Conservation (phyloP, 2,113 vertebrate genomes). For the Tenebrosternarchus preto region DNA sequence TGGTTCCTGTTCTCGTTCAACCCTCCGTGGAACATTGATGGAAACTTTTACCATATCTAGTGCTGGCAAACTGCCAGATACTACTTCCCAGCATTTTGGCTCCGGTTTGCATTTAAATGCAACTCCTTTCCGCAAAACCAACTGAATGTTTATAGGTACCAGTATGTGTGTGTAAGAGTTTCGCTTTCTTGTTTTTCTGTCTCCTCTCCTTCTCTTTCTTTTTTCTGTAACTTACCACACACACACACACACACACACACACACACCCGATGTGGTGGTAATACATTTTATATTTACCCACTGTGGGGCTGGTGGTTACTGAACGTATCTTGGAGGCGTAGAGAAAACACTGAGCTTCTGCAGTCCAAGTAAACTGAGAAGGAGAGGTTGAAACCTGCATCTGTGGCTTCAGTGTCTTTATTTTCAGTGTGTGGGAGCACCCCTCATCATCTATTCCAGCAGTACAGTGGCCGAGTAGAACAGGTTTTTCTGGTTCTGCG, state of each 20-base stretch:
- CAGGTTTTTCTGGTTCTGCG: constrained; percentile 38
- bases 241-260: not conserved
- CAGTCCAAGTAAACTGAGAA: not conserved
- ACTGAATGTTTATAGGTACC: too few species aligned
- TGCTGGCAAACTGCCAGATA: too few species aligned
- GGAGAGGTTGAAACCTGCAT: not conserved
- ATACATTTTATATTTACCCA: not conserved
- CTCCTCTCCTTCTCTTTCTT: not conserved
- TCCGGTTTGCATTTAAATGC: too few species aligned
- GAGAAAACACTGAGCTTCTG: not conserved
- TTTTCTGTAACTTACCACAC: too few species aligned
- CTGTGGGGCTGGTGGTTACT: not conserved
- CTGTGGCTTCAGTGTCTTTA: not conserved
- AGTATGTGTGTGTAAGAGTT: too few species aligned
- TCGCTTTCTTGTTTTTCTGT: too few species aligned
- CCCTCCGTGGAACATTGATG: too few species aligned
- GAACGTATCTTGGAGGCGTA: not conserved
- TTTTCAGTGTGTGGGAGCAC: not conserved
- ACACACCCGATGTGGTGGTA: too few species aligned
- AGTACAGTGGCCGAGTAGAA: not conserved
- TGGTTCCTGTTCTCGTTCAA: too few species aligned
- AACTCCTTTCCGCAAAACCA: too few species aligned
- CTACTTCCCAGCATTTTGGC: too few species aligned
- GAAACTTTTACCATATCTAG: too few species aligned
- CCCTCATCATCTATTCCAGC: not conserved